Evolutionary conservation across 2,797 vertebrate genomes (phyloP), one percentile per base, ranked within the genome.

Genomic region (Myotis planiceps): DNA sequence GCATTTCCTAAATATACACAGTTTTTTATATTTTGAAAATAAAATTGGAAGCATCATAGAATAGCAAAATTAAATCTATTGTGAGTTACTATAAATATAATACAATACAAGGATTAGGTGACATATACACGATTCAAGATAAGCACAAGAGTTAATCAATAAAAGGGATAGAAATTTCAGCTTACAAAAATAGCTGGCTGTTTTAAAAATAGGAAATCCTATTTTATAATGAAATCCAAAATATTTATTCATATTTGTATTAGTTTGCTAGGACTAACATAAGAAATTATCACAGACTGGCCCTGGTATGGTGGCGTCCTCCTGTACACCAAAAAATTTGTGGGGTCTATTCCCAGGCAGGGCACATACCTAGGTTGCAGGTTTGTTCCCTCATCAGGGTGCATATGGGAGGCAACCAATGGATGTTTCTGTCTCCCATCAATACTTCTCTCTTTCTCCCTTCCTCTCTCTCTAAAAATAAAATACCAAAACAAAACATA

Each of bases 21-120:
- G 25, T 85, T 68, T 76, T 27, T 76, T 53, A 74, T 88, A 75
- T 86, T 87, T 80, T 89, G 83, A 58, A 86, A 88, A 68, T 29
- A 86, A 82, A 94, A 78, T 78, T 47, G 71, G 45, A 89, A 96
- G 16, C 37, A 93, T 85, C 68, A 37, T 79, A 65, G 60, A 74
- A 69, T 29, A 85, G 72, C 18, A 93, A 81, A 96, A 68, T 55
- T 88, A 76, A 91, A 88, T 66, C 51, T 65, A 21, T 39, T 89
- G 27, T 76, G 25, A 78, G 66, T 93, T 86, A 37, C 32, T 89
- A 9, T 34, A 93, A 51, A 66, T 81, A 51, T 16, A 85, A 80
- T 74, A 27, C 49, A 88, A 39, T 79, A 69, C 14, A 79, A 66
- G 68, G 72, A 68, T 10, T 65, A 32, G n/a, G 16, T 92, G 19